Percentiles rank a stretch among this genome's conserved stretches.
phyloP scores from a whole-genome alignment of 2,888 invertebrate genomes.

The Lomographa bimaculata region DNA sequence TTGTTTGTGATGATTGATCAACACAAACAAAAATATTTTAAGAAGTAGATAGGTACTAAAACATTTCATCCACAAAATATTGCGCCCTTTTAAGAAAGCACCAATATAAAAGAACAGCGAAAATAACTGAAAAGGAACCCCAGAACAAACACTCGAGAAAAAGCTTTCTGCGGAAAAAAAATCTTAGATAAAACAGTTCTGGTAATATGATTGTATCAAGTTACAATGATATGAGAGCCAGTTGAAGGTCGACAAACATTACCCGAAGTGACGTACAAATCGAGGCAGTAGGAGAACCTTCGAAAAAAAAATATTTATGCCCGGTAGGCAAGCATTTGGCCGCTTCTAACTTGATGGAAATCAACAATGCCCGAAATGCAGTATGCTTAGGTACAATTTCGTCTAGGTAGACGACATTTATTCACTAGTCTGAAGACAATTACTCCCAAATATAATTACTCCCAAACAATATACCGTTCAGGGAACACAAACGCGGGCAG shows the following conservation, averaged over 20 bases:
- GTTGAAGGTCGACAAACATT: constrained; percentile 33
- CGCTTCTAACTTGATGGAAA: too few relatives aligned
- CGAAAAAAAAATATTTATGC: background rate
- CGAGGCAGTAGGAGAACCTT: constrained; percentile 6
- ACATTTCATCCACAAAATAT: constrained; percentile 9
- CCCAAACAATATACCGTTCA: too few relatives aligned
- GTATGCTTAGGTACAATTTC: too few relatives aligned
- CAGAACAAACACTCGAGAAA: constrained; percentile 28
- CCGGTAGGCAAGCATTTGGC: too few relatives aligned
- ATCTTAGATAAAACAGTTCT: constrained; percentile 31
- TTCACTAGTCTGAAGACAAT: too few relatives aligned
- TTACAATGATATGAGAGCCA: constrained; percentile 36
- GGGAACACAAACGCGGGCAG: too few relatives aligned
- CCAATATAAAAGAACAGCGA: constrained; percentile 22
- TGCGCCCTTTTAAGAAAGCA: constrained; percentile 17
- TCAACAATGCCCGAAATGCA: too few relatives aligned
- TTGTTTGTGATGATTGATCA: too few relatives aligned
- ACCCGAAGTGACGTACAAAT: constrained; percentile 10
- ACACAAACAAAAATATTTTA: too few relatives aligned
- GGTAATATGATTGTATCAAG: constrained; percentile 35
- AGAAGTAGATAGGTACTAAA: background rate
- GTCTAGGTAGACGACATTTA: too few relatives aligned
- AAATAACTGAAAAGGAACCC: constrained; percentile 19
- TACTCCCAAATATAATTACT: too few relatives aligned
- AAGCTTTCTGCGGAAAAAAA: constrained; percentile 33